A percentile compares a stretch with the other conserved stretches of the same genome.
Conservation (phyloP, 2,113 vertebrate species). For the Caloenas nicobarica region DNA sequence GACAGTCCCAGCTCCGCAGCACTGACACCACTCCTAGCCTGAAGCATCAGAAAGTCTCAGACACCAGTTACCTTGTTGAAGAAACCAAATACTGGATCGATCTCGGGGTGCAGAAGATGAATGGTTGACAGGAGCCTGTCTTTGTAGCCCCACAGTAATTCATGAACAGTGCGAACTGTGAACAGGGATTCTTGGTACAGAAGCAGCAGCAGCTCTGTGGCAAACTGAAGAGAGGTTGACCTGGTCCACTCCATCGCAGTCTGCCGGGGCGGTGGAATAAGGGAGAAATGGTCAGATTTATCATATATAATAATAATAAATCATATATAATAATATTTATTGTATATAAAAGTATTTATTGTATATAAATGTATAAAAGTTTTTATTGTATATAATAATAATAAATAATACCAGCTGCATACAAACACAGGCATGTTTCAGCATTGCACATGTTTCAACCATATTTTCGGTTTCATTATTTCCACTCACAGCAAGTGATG, state of each 20-base stretch:
- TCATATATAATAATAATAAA: not conserved
- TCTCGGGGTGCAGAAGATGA: not conserved
- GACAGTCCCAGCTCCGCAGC: not conserved
- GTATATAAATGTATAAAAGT: too few relatives aligned
- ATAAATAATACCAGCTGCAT: not conserved
- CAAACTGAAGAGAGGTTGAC: not conserved
- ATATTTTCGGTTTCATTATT: not conserved
- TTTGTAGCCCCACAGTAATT: constrained; percentile 93
- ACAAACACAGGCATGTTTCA: not conserved
- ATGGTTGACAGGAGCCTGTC: constrained; percentile 81
- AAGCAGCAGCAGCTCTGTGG: constrained; percentile 64
- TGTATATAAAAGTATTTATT: too few relatives aligned
- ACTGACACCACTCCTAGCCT: not conserved
- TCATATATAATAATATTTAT: too few relatives aligned
- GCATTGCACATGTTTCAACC: not conserved
- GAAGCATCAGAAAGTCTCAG: not conserved
- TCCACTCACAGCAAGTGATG: rapidly evolving
- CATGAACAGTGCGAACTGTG: constrained; percentile 75
- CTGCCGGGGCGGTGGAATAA: constrained; percentile 61
- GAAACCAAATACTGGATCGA: constrained; percentile 85
- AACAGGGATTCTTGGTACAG: constrained; percentile 80
- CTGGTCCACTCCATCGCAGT: constrained; percentile 81
- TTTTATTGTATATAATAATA: too few relatives aligned
- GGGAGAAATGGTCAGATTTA: not conserved
- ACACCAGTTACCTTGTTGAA: constrained; percentile 84